Evolutionary conservation across 2,888 invertebrate genomes (phyloP).

Genomic region (Heliconius cydno): DNA sequence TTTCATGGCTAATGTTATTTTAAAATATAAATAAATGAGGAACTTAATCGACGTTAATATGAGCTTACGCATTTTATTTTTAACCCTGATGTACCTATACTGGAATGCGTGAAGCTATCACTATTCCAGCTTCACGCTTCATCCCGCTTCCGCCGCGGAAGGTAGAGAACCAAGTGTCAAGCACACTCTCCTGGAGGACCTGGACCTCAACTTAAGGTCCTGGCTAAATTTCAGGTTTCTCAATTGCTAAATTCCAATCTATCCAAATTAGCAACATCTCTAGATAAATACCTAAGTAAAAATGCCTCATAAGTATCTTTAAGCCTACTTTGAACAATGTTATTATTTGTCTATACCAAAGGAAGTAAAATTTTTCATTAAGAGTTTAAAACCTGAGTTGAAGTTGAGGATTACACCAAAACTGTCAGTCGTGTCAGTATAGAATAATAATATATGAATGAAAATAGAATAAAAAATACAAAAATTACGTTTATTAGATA

Average conservation of each 20-base stretch:
- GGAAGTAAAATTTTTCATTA: no score
- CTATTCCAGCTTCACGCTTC: neutral
- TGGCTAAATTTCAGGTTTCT: no score
- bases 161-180: no score
- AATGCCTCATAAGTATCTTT: no score
- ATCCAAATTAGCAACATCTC: no score
- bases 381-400: neutral
- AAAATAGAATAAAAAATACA: slow-evolving; percentile 18
- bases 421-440: slow-evolving; percentile 6
- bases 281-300: no score
- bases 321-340: no score
- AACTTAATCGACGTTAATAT: neutral
- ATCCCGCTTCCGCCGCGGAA: neutral
- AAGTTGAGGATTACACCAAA: neutral
- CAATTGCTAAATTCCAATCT: no score
- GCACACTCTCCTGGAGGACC: no score
- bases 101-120: neutral
- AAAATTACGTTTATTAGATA: slow-evolving; percentile 10
- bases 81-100: no score
- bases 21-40: neutral
- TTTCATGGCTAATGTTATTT: neutral
- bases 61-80: neutral
- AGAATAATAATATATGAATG: slow-evolving; percentile 4
- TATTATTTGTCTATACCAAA: no score
- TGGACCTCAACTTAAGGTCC: no score